Conservation (phyloP, 2,888 invertebrate genomes). For the Miltochrista miniata region DNA sequence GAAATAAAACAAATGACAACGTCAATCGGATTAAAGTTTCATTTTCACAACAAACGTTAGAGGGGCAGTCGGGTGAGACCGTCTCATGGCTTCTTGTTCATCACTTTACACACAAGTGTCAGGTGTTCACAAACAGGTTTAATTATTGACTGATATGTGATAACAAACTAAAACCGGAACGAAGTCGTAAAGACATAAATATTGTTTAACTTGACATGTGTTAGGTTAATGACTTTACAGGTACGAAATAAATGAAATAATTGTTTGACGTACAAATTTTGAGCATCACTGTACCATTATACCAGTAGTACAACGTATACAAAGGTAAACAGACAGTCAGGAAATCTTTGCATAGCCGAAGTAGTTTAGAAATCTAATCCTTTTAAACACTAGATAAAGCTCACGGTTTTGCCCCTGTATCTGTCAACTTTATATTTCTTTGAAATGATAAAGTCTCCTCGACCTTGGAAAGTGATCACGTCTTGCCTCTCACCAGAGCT, state of each 20-base stretch:
- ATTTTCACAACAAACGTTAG: too few species aligned
- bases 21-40: too few species aligned
- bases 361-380: too few species aligned
- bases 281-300: slow-evolving; percentile 6
- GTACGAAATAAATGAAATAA: slow-evolving; percentile 28
- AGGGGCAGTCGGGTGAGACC: too few species aligned
- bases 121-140: not conserved
- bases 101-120: not conserved
- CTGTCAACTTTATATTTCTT: too few species aligned
- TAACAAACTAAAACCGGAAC: not conserved
- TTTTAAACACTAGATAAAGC: too few species aligned
- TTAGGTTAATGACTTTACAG: slow-evolving; percentile 22
- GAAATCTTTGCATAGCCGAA: not conserved
- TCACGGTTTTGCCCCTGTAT: too few species aligned
- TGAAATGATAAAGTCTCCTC: too few species aligned
- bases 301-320: slow-evolving; percentile 8
- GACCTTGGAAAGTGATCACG: too few species aligned
- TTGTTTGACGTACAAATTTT: slow-evolving; percentile 1
- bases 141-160: not conserved
- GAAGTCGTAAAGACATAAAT: slow-evolving; percentile 7
- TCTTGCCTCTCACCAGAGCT: too few species aligned
- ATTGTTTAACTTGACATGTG: slow-evolving; percentile 12
- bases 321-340: not conserved
- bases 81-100: too few species aligned
- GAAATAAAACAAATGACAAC: too few species aligned